A percentile compares a stretch with the other conserved stretches of the same genome.
Evolutionary conservation across 1,140 invertebrate species (phyloP).

Genomic region (Pseudobourletiella spinata): DNA sequence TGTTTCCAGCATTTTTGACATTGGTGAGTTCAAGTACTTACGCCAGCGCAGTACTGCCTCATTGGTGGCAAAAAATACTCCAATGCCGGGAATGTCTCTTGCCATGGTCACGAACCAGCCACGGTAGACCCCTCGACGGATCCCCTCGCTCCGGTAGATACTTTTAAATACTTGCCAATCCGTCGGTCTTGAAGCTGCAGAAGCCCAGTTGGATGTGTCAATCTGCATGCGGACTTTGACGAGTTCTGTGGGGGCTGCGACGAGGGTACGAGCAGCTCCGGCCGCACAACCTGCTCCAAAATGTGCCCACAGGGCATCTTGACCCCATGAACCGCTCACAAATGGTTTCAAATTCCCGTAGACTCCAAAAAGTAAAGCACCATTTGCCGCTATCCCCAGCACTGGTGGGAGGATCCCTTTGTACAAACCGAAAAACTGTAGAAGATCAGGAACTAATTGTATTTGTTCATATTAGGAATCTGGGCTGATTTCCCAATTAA

Average conservation of each 20-base stretch:
- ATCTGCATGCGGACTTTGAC: slow-evolving; percentile 74
- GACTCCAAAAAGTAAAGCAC: slow-evolving; percentile 84
- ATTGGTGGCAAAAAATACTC: slow-evolving; percentile 62
- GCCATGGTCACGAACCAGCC: slow-evolving; percentile 64
- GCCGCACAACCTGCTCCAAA: slow-evolving; percentile 62
- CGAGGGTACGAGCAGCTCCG: slow-evolving; percentile 68
- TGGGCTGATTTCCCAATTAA: too few species aligned
- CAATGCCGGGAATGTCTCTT: slow-evolving; percentile 58
- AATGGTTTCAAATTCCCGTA: slow-evolving; percentile 65
- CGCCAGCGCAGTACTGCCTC: too few species aligned
- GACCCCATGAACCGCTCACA: slow-evolving; percentile 45
- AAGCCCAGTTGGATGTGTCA: slow-evolving; percentile 35
- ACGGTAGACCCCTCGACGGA: slow-evolving; percentile 55
- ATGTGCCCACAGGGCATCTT: slow-evolving; percentile 50
- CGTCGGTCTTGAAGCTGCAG: slow-evolving; percentile 35
- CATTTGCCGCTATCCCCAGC: slow-evolving; percentile 71
- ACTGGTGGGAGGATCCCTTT: slow-evolving; percentile 77
- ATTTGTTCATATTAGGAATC: too few species aligned
- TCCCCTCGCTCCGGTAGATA: slow-evolving; percentile 51
- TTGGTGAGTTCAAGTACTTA: too few species aligned
- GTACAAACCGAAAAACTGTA: slow-evolving; percentile 58
- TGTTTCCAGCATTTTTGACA: too few species aligned
- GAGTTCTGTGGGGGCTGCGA: slow-evolving; percentile 75
- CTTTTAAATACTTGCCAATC: slow-evolving; percentile 56
- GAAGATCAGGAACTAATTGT: too few species aligned